Conservation (phyloP, 2,797 vertebrate species). For the Galago senegalensis region DNA sequence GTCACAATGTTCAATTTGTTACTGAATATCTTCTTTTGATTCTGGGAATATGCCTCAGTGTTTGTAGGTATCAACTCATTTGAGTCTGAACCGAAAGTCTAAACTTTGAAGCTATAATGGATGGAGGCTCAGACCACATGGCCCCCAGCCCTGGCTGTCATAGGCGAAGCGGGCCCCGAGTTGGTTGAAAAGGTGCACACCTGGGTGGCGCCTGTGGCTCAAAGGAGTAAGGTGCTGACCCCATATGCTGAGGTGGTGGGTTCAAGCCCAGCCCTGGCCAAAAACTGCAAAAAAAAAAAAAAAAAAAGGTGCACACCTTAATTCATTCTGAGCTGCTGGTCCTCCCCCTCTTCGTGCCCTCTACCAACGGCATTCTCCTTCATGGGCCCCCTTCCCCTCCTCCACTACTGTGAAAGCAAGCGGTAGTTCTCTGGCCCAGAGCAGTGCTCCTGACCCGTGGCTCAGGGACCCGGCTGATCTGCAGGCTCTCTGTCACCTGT, state of each 20-base stretch:
- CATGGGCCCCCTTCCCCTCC: not conserved
- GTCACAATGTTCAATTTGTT: not conserved
- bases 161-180: rapidly evolving
- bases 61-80: not conserved
- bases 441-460: rapidly evolving
- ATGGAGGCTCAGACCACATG: not conserved
- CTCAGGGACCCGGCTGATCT: not conserved
- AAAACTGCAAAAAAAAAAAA: no score
- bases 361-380: not conserved
- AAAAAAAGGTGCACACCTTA: not conserved
- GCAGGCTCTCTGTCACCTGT: not conserved
- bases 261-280: no score
- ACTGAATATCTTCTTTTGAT: not conserved
- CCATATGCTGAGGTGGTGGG: no score
- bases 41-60: not conserved
- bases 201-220: no score
- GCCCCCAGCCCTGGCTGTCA: not conserved
- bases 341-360: not conserved
- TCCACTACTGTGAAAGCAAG: not conserved
- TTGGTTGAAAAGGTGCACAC: not conserved
- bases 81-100: not conserved
- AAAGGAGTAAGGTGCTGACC: no score
- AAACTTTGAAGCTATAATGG: not conserved
- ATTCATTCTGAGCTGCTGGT: not conserved
- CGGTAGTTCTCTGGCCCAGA: no score